Percentiles rank a stretch among this genome's conserved stretches.
These are phyloP conservation scores for Axinella damicornis DNA, from an alignment of 37 sponge, comb jelly and placozoan species.

Conservation along the genomic window DNA sequence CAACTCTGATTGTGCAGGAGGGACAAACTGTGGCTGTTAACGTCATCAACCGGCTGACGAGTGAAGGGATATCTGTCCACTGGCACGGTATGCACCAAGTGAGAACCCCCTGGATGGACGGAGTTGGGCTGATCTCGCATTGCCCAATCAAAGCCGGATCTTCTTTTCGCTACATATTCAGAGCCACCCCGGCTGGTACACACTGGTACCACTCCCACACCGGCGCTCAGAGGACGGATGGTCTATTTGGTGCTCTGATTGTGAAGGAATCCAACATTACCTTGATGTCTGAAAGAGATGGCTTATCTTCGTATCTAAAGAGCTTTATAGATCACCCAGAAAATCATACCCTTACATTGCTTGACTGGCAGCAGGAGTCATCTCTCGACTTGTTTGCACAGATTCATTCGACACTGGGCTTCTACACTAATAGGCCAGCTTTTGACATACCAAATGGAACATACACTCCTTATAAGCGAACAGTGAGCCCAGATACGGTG, in stretches of 20 bases:
- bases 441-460: slow-evolving; percentile 12
- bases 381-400: slow-evolving; percentile 46
- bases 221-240: slow-evolving; percentile 82
- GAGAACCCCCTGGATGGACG: slow-evolving; percentile 84
- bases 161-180: slow-evolving; percentile 68
- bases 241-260: slow-evolving; percentile 81
- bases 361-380: slow-evolving; percentile 77
- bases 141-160: slow-evolving; percentile 60
- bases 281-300: background rate
- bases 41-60: slow-evolving; percentile 66
- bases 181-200: slow-evolving; percentile 70
- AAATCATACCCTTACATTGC: slow-evolving; percentile 68
- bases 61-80: slow-evolving; percentile 75
- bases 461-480: slow-evolving; percentile 2
- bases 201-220: slow-evolving; percentile 91
- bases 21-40: slow-evolving; percentile 35
- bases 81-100: slow-evolving; percentile 90
- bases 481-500: slow-evolving; percentile 51
- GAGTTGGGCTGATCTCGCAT: slow-evolving; percentile 76
- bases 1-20: slow-evolving; percentile 62
- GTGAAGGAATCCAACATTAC: slow-evolving; percentile 39
- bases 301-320: background rate
- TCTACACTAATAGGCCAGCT: slow-evolving; percentile 9
- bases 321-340: slow-evolving; percentile 42
- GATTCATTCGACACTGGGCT: slow-evolving; percentile 47